Conservation (phyloP, 2,888 invertebrate genomes). For the Gymnoscelis rufifasciata region DNA sequence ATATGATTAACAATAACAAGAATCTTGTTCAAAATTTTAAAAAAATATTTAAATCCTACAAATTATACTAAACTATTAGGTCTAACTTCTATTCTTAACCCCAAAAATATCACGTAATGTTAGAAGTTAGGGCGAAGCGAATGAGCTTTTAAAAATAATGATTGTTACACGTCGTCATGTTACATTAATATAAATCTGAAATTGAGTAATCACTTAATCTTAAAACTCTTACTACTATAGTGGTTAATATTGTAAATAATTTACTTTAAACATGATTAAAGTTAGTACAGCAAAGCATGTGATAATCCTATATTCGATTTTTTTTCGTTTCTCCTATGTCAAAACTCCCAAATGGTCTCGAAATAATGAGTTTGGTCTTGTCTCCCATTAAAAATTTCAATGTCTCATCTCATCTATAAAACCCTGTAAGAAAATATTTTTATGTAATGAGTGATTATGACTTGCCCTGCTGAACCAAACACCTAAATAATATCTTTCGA, state of each 20-base stretch:
- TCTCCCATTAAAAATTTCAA: conserved; percentile 13
- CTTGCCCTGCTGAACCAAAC: background rate
- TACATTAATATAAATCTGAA: conserved; percentile 48
- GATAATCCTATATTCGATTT: conserved; percentile 32
- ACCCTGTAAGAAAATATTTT: conserved; percentile 60
- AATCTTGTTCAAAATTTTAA: too few relatives aligned
- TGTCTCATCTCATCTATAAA: conserved; percentile 54
- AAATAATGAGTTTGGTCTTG: conserved; percentile 13
- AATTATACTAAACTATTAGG: background rate
- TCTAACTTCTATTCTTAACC: background rate
- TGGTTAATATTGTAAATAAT: conserved; percentile 24
- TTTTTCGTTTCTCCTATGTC: conserved; percentile 24
- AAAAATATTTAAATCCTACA: too few relatives aligned
- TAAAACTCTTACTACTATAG: conserved; percentile 6
- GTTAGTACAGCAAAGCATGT: conserved; percentile 61
- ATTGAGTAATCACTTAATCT: conserved; percentile 22
- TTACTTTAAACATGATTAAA: conserved; percentile 22
- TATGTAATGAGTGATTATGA: conserved; percentile 11
- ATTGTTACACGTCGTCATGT: conserved; percentile 55
- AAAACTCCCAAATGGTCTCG: conserved; percentile 13
- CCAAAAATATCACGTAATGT: conserved; percentile 37
- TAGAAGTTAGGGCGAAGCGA: conserved; percentile 77
- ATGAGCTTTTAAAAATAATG: conserved; percentile 59
- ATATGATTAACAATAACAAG: too few relatives aligned
- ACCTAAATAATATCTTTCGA: background rate